Evolutionary conservation across 2,797 vertebrate species (phyloP), one percentile per base, ranked within the genome.

Genomic region (Otolemur crassicaudatus): DNA sequence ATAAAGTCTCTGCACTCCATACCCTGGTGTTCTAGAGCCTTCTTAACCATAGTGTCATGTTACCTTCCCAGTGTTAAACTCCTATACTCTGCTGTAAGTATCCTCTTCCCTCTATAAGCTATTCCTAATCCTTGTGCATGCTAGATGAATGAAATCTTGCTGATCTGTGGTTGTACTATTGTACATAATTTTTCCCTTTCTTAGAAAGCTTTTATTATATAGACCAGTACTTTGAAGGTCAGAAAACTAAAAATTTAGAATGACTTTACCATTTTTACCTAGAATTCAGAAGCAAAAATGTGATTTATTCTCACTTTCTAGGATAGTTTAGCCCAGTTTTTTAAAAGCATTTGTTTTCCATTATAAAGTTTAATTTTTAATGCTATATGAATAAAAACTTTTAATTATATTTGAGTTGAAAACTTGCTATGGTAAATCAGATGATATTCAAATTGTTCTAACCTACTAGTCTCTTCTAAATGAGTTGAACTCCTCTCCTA

Each of bases 181-280:
- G n/a, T 90, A 49, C 58, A 69, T 86, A 60, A n/a, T 86, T 79
- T 90, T 73, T 75, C 61, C 4, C n/a, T 73, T 82, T 86, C 56
- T 92, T 91, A 72, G 63, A 91, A 95, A 73, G 25, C 27, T 83
- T 94, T 43, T 56, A 5, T 85, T 94, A 69, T 94, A 89, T 72
- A 91, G 49, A 60, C 4, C 49, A 73, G 25, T 82, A 75, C 34
- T 91, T 90, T 65, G 79, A 95, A 93, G 49, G 65, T 91, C 3
- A 90, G 29, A 87, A 94, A 87, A 63, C 17, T 90, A 58, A 95
- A 95, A 91, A 70, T 85, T 93, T 93, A 69, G 87, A 93, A 92
- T 79, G 69, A 76, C 23, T 82, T 92, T 16, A 84, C 43, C 31
- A 56, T 4, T 2, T 91, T 92, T 34, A 90, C 67, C 17, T 34